phyloP scores from a whole-genome alignment of 1,140 invertebrate species.

The Trichonephila clavata region DNA sequence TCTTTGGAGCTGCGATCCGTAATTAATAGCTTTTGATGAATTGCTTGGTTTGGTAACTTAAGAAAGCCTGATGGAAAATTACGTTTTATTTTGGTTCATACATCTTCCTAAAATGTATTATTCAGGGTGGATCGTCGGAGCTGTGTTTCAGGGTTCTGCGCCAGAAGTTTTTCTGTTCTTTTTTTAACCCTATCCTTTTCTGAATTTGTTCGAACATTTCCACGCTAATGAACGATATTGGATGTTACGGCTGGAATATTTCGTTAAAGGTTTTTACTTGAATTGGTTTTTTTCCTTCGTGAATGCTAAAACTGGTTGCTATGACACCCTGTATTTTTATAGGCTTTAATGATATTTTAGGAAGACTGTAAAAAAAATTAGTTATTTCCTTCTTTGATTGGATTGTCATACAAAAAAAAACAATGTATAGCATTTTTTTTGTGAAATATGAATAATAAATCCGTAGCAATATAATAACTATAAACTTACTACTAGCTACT shows the following conservation, averaged over 20 bases:
- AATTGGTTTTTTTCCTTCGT: not conserved
- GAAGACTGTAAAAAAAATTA: not conserved
- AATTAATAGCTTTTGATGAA: slow-evolving; percentile 62
- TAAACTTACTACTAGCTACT: no score
- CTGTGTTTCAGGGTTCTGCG: not conserved
- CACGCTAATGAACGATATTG: not conserved
- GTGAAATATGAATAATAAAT: no score
- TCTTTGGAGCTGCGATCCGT: slow-evolving; percentile 40
- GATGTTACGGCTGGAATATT: not conserved
- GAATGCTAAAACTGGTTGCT: not conserved
- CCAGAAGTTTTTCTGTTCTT: not conserved
- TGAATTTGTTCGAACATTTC: not conserved
- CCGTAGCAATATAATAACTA: no score
- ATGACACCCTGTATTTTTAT: not conserved
- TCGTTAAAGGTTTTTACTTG: not conserved
- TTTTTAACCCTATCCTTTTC: not conserved
- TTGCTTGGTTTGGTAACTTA: slow-evolving; percentile 40
- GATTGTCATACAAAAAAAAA: no score
- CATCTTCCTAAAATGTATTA: slow-evolving; percentile 19
- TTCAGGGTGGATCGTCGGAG: not conserved
- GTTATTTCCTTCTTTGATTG: no score
- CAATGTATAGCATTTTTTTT: no score
- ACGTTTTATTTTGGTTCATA: slow-evolving; percentile 29
- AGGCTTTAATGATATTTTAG: not conserved
- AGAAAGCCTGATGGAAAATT: slow-evolving; percentile 40